Base-by-base conservation (phyloP, 2,113 vertebrate species). In the Anser cygnoides region DNA sequence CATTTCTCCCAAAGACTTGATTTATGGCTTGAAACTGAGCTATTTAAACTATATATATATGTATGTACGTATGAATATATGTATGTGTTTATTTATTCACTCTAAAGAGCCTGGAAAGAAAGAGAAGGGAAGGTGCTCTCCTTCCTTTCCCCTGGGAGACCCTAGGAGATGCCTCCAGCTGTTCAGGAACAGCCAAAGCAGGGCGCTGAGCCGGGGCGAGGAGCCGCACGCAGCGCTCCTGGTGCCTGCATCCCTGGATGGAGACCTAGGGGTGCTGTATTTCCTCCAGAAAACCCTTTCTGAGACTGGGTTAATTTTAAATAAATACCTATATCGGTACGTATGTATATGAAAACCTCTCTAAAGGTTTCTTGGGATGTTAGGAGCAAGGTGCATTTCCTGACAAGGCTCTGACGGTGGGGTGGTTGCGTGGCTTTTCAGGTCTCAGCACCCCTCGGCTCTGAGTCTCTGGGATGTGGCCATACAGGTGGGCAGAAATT, bases 1-100 rank as follows among this genome's bases (percentile, higher is more conserved):
- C 33, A 49, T 7, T 78, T 81, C 58, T 87, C 41, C 50, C 33
- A 76, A 41, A 89, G 26, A 79, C 90, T 89, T 93, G 50, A 90
- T 94, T 91, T 50, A 49, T 1, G 4, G 44, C 63, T 79, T 79
- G 74, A 83, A 94, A 91, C 54, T 25, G 63, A 95, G 25, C 44
- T 29, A 72, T n/a, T 88, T 62, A 23, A 57, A 70, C 18, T 33
- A 5, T 39, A 43, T 26, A 14, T 26, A 22, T 25, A 52, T 52
- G 7, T 52, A 13, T 25, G 50, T 13, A 13, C 4, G 13, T 26
- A 50, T 50, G 22, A 50, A 43, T 23, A 25, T 52, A 25, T 52
- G 22, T 13, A 52, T 52, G 23, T 52, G 25, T 52, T 25, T 52
- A 52, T 25, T 25, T 52, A 13, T 52, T 52, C 12, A 26, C 23